Percentiles rank a stretch among this genome's conserved stretches.
Conservation (phyloP, 2,797 vertebrate genomes). For the Gephyroberyx darwinii region DNA sequence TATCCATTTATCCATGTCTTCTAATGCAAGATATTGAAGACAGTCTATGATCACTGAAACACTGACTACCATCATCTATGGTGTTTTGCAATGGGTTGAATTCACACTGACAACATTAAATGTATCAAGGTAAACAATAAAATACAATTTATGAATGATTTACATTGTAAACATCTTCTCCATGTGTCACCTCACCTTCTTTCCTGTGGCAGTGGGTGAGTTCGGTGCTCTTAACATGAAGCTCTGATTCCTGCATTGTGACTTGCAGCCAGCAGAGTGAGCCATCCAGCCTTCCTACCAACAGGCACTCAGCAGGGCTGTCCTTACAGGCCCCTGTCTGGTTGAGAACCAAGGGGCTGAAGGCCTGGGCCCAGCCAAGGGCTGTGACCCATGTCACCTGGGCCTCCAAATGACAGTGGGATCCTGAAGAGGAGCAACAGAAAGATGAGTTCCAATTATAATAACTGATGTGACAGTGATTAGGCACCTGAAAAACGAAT, state of each 20-base stretch:
- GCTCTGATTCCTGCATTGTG: conserved; percentile 71
- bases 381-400: conserved; percentile 82
- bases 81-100: too few relatives aligned
- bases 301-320: conserved; percentile 74
- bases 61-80: too few relatives aligned
- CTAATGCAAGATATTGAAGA: too few relatives aligned
- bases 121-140: too few relatives aligned
- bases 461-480: background rate
- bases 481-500: background rate
- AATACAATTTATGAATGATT: too few relatives aligned
- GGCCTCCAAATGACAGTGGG: conserved; percentile 78
- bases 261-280: conserved; percentile 85
- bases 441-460: background rate
- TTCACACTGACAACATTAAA: too few relatives aligned
- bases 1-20: too few relatives aligned
- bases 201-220: conserved; percentile 79
- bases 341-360: conserved; percentile 70
- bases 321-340: conserved; percentile 56
- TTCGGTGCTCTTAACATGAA: conserved; percentile 75
- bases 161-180: too few relatives aligned
- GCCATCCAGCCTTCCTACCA: conserved; percentile 83
- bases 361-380: conserved; percentile 81
- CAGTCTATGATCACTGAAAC: too few relatives aligned
- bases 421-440: conserved; percentile 65
- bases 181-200: conserved; percentile 70